Percentiles rank a stretch among this genome's conserved stretches.
Conservation (phyloP, 2,888 invertebrate genomes). For the Yponomeuta sedellus region DNA sequence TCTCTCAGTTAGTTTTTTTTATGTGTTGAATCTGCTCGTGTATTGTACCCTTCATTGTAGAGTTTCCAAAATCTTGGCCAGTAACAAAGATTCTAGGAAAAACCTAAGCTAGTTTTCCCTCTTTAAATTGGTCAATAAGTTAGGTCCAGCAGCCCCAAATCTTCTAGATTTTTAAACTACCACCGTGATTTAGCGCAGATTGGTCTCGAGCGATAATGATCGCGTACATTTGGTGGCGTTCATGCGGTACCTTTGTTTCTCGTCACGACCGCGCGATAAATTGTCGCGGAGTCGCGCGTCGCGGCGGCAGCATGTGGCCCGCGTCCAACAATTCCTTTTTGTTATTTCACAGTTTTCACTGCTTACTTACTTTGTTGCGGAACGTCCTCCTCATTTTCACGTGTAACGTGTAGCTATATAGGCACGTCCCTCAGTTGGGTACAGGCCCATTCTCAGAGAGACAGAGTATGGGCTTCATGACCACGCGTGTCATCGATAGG, state of each 20-base stretch:
- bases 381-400: not conserved
- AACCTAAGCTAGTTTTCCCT: not conserved
- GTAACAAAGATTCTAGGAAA: not conserved
- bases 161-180: conserved; percentile 1
- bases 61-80: not conserved
- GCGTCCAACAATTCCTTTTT: conserved; percentile 37
- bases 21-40: too few relatives aligned
- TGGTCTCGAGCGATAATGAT: conserved; percentile 11
- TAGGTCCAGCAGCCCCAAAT: not conserved
- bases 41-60: too few relatives aligned
- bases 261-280: conserved; percentile 27
- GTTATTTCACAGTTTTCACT: conserved; percentile 5
- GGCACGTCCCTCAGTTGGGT: too few relatives aligned
- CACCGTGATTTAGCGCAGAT: not conserved
- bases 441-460: too few relatives aligned
- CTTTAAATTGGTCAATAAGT: not conserved
- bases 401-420: not conserved
- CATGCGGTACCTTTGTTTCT: conserved; percentile 15
- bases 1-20: too few relatives aligned
- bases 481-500: too few relatives aligned
- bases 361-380: not conserved
- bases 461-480: too few relatives aligned
- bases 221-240: not conserved
- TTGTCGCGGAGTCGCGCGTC: conserved; percentile 42
- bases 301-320: conserved; percentile 35